Percentiles rank a stretch among this genome's conserved stretches.
Evolutionary conservation across 2,888 invertebrate species (phyloP).

Genomic region (Xylota sylvarum): DNA sequence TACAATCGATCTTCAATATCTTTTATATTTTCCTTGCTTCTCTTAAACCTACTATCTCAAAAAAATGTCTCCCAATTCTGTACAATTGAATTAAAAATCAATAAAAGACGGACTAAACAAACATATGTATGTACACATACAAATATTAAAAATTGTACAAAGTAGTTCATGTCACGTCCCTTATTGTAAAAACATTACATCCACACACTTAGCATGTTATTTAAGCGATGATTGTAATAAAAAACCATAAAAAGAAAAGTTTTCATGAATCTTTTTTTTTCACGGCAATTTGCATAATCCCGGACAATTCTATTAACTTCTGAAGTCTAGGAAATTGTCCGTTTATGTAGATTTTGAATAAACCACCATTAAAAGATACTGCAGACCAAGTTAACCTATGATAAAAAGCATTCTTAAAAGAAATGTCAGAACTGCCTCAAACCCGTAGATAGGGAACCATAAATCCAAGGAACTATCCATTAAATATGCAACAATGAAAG

Average conservation of each 20-base stretch:
- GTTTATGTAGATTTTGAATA: not conserved
- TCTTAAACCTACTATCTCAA: too few relatives aligned
- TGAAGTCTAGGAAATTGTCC: not conserved
- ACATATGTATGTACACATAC: too few relatives aligned
- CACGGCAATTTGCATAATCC: not conserved
- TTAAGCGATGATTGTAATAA: not conserved
- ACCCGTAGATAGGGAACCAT: not conserved
- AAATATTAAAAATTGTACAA: too few relatives aligned
- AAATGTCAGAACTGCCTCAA: not conserved
- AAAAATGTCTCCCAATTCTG: too few relatives aligned
- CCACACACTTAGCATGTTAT: not conserved
- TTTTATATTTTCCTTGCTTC: too few relatives aligned
- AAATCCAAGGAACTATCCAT: conserved; percentile 24
- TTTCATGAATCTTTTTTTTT: not conserved
- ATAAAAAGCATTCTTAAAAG: not conserved
- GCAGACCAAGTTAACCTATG: conserved; percentile 4
- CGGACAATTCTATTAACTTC: not conserved
- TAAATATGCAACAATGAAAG: conserved; percentile 44
- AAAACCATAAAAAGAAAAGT: not conserved
- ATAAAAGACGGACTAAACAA: too few relatives aligned
- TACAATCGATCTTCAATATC: too few relatives aligned
- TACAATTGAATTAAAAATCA: too few relatives aligned
- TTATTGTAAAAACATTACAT: too few relatives aligned
- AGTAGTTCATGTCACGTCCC: too few relatives aligned
- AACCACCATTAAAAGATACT: not conserved